Conservation (phyloP, 1,140 invertebrate species). For the Aleiodes sp. region DNA sequence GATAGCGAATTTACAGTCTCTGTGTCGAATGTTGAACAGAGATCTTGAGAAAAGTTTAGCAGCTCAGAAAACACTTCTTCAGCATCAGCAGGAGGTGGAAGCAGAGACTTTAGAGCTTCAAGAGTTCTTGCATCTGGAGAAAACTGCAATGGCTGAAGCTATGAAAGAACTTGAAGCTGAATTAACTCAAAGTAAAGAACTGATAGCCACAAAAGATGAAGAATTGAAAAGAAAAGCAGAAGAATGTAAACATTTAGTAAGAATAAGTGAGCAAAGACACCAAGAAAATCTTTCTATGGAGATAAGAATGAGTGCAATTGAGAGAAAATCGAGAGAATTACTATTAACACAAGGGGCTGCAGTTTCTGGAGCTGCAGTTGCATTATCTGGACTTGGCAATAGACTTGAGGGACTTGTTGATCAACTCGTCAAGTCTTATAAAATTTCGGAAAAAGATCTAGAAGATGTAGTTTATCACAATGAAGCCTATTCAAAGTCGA, state of each 20-base stretch:
- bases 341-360: constrained; percentile 76
- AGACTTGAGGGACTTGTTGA: constrained; percentile 76
- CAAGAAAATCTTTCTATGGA: constrained; percentile 76
- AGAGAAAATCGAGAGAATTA: constrained; percentile 72
- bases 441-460: constrained; percentile 78
- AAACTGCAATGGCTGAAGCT: constrained; percentile 75
- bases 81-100: constrained; percentile 77
- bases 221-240: constrained; percentile 75
- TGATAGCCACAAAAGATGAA: constrained; percentile 65
- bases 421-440: constrained; percentile 76
- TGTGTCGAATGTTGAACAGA: constrained; percentile 74
- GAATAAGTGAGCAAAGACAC: constrained; percentile 79
- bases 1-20: constrained; percentile 74
- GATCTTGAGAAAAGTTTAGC: constrained; percentile 75
- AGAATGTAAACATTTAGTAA: constrained; percentile 79
- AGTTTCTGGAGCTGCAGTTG: constrained; percentile 75
- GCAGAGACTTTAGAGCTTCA: constrained; percentile 77
- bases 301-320: constrained; percentile 71
- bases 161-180: constrained; percentile 79
- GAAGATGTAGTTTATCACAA: constrained; percentile 81
- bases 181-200: constrained; percentile 66
- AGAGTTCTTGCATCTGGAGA: constrained; percentile 82
- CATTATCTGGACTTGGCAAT: constrained; percentile 75
- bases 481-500: constrained; percentile 74
- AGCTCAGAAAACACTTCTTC: constrained; percentile 72